phyloP scores from a whole-genome alignment of 2,797 vertebrate genomes.

The Poeciliopsis turneri region DNA sequence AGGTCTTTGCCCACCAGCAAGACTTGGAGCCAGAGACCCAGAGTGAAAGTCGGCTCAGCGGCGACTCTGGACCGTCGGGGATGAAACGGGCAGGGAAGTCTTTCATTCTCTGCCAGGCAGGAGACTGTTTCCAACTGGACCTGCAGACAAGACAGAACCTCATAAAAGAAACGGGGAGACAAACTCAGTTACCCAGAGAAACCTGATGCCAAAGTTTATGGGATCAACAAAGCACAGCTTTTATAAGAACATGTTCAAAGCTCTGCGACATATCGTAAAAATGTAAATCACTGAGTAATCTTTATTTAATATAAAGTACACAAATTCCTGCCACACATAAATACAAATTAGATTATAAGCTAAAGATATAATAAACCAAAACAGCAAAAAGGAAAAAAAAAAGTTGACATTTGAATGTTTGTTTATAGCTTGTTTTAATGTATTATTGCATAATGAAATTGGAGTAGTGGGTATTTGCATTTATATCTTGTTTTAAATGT shows the following conservation, averaged over 20 bases:
- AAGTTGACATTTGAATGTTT: background rate
- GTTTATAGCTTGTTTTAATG: background rate
- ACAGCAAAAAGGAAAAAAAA: background rate
- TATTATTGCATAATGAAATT: background rate
- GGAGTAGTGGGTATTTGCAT: background rate
- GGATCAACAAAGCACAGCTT: conserved; percentile 10
- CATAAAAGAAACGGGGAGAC: conserved; percentile 26
- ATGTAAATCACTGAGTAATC: background rate
- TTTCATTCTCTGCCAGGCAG: conserved; percentile 77
- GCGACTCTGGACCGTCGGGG: conserved; percentile 55
- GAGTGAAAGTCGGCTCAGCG: conserved; percentile 52
- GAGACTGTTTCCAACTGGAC: conserved; percentile 70
- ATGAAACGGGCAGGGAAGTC: conserved; percentile 51
- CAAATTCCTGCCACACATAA: background rate
- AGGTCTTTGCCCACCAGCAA: conserved; percentile 66
- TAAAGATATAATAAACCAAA: background rate
- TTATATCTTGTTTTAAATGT: background rate
- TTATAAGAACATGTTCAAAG: conserved; percentile 1
- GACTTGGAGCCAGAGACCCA: conserved; percentile 61
- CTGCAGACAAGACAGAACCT: conserved; percentile 49
- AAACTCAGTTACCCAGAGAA: conserved; percentile 22
- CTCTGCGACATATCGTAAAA: background rate
- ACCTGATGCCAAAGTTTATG: conserved; percentile 28
- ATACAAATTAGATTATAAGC: background rate
- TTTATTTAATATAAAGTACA: background rate